These are phyloP conservation scores for Etheostoma spectabile DNA, from an alignment of 2,113 vertebrate genomes.

Conservation along the genomic window DNA sequence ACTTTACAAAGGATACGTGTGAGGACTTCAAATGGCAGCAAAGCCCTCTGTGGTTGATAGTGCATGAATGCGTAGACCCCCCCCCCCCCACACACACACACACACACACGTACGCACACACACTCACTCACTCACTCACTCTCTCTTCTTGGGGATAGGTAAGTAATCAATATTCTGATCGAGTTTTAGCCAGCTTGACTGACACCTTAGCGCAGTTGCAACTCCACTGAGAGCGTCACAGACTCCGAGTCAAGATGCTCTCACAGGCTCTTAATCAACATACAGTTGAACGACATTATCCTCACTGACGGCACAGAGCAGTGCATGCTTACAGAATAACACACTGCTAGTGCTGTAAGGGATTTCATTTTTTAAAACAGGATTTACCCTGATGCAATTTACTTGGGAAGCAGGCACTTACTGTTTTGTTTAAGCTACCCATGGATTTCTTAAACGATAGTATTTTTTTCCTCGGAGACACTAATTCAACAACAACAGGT, in stretches of 20 bases:
- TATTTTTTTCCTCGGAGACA: slow-evolving; percentile 49
- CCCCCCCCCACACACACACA: too few relatives aligned
- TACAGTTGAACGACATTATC: background rate
- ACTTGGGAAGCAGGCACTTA: background rate
- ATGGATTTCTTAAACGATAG: slow-evolving; percentile 75
- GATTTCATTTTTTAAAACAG: background rate
- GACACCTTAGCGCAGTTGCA: slow-evolving; percentile 20
- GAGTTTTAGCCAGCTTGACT: background rate
- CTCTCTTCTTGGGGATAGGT: too few relatives aligned
- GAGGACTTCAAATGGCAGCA: too few relatives aligned
- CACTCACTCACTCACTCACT: background rate
- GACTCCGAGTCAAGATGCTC: slow-evolving; percentile 13
- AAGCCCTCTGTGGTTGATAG: too few relatives aligned
- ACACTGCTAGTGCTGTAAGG: background rate
- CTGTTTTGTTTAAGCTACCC: background rate
- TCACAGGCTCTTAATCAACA: background rate
- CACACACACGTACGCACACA: background rate
- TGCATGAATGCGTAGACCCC: too few relatives aligned
- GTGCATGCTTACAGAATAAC: background rate
- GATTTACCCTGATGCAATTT: background rate
- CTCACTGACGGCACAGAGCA: background rate
- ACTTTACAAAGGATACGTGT: too few relatives aligned
- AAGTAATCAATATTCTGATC: background rate
- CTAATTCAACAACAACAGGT: slow-evolving; percentile 63
- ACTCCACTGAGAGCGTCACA: background rate